Evolutionary conservation across 2,113 vertebrate genomes (phyloP).

Genomic region (Lepisosteus oculatus): DNA sequence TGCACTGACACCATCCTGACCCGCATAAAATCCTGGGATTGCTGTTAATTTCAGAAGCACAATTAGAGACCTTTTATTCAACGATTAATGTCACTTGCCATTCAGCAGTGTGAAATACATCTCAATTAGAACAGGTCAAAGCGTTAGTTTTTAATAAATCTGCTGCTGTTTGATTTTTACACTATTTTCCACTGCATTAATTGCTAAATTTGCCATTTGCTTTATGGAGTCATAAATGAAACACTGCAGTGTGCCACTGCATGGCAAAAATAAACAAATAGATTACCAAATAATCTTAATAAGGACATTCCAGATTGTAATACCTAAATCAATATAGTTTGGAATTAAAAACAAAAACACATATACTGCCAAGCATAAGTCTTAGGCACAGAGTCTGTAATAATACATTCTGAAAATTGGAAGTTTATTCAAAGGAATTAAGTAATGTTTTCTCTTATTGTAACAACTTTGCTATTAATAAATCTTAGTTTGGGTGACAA

Average conservation of each 20-base stretch:
- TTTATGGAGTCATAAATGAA: slow-evolving; percentile 6
- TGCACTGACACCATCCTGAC: too few relatives aligned
- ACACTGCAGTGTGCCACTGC: neutral
- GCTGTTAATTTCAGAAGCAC: slow-evolving; percentile 9
- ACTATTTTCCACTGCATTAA: slow-evolving; percentile 32
- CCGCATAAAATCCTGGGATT: too few relatives aligned
- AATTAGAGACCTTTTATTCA: slow-evolving; percentile 22
- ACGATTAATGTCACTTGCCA: slow-evolving; percentile 26
- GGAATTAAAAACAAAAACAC: too few relatives aligned
- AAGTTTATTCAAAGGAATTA: too few relatives aligned
- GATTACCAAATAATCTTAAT: too few relatives aligned
- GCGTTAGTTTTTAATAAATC: slow-evolving; percentile 35
- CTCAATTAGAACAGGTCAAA: slow-evolving; percentile 35
- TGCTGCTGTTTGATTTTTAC: slow-evolving; percentile 12
- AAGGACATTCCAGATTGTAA: neutral
- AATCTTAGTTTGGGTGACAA: too few relatives aligned
- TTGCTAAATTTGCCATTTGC: slow-evolving; percentile 24
- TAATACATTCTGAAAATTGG: too few relatives aligned
- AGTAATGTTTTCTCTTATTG: too few relatives aligned
- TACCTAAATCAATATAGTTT: neutral
- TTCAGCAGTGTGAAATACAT: slow-evolving; percentile 34
- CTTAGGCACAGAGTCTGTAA: too few relatives aligned
- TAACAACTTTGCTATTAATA: too few relatives aligned
- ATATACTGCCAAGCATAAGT: neutral
- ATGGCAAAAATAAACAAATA: too few relatives aligned